Base-by-base conservation (phyloP, 2,113 vertebrate genomes). In the Cathartes aura region DNA sequence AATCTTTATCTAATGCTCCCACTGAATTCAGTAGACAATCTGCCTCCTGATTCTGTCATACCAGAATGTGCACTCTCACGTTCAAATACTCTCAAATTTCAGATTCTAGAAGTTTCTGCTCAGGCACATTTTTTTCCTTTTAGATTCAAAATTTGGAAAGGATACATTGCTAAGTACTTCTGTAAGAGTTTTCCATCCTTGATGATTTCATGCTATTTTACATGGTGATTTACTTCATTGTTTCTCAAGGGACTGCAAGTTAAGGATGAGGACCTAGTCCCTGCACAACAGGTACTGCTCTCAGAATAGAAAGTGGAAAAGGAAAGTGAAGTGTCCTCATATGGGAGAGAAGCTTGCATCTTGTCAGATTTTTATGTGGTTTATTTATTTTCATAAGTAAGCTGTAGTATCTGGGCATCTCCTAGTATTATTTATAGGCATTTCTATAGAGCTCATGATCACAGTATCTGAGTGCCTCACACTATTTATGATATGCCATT, bases 371-470 rank as follows among this genome's bases (percentile, higher is more conserved):
- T 96, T 90, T 91, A 83, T 90, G 62, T 13, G 16, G 42, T 93
- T 97, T 95, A 97, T 96, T 97, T 95, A 90, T 93, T 95, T 95
- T 68, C 73, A 4, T 89, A 95, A 96, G 83, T 75, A 96, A 96
- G 79, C 82, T 93, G 68, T 50, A 94, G 67, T 88, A 90, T 91
- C 78, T 70, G 86, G 73, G 90, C 86, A 95, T 87, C 93, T 95
- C 94, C 81, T 75, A 13, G n/a, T 74, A 86, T 96, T 96, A 97
- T 97, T 94, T 97, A 96, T 88, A 89, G 87, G 73, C 72, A 89
- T 93, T 97, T 97, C 96, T 93, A 95, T 96, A 89, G 88, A 96
- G 93, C 85, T 97, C 88, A 97, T 94, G 92, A 95, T 95, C 90
- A 93, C 85, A 87, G 95, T 91, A 95, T 97, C 88, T 43, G 79